Percentiles rank a stretch among this genome's conserved stretches.
Conservation (phyloP, 92 coral and sea anemone genomes). For the Epizoanthus stellaris region DNA sequence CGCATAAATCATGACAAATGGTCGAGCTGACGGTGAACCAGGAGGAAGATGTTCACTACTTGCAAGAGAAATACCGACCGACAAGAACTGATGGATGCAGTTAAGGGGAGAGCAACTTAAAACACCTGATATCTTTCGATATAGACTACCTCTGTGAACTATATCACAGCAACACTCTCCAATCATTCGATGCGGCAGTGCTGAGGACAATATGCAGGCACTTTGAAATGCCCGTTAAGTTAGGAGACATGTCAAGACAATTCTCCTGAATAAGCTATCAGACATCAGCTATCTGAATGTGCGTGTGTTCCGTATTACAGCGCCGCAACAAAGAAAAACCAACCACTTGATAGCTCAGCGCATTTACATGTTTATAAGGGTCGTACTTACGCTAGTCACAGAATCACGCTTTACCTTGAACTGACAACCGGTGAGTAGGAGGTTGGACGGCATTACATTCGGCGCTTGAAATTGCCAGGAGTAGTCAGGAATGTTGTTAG, state of each 20-base stretch:
- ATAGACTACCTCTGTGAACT: constrained; percentile 63
- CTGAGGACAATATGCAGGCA: constrained; percentile 65
- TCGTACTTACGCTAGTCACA: too few relatives aligned
- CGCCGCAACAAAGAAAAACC: background rate
- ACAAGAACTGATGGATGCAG: constrained; percentile 58
- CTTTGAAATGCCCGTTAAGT: constrained; percentile 70
- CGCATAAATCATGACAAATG: constrained; percentile 56
- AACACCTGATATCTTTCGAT: constrained; percentile 76
- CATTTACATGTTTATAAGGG: too few relatives aligned
- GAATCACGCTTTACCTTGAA: too few relatives aligned
- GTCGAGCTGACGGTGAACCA: constrained; percentile 58
- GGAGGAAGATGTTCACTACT: constrained; percentile 68
- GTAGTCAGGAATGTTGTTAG: too few relatives aligned
- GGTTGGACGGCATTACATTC: too few relatives aligned
- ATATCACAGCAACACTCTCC: constrained; percentile 67
- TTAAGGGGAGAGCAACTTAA: constrained; percentile 59
- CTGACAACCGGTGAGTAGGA: too few relatives aligned
- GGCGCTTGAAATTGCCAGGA: too few relatives aligned
- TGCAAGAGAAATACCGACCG: constrained; percentile 59
- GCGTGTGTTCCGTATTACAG: constrained; percentile 27
- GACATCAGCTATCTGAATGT: constrained; percentile 61
- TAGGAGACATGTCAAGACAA: constrained; percentile 60
- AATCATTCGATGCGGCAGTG: constrained; percentile 62
- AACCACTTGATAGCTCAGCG: too few relatives aligned
- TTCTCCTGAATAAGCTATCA: constrained; percentile 58